Evolutionary conservation across 1,140 invertebrate genomes (phyloP), one percentile per base, ranked within the genome.

Genomic region (Phthorimaea operculella): DNA sequence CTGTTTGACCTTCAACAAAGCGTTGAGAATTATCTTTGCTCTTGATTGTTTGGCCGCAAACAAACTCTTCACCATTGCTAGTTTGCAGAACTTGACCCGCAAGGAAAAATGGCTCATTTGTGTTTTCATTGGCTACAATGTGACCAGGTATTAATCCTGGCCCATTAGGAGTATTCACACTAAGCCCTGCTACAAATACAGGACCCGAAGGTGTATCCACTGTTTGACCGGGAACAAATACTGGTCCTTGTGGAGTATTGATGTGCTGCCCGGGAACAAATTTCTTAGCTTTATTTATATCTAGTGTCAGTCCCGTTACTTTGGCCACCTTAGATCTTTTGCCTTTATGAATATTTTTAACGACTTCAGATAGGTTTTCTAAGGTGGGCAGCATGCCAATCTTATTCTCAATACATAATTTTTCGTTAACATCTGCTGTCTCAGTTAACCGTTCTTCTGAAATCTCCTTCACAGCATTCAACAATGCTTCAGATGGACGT

Each of bases 171-270:
- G 90, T 89, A 61, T 90, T 88, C 9, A 93, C 87, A 44, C 90
- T 92, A 48, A 93, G 87, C 1, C 93, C 92, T 21, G 93, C 91
- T 50, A 92, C 88, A 75, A 93, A 94, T 54, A 88, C 78, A 18
- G 87, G 80, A 12, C 91, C 91, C 56, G 87, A 79, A 42, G 90
- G 89, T 9, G 90, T 92, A 62, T 90, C 82, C n/a, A 93, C 77
- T 8, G 91, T 91, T 76, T 93, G 91, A 17, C 92, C 92, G 2
- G 92, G 91, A 7, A 93, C 87, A 73, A 93, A 94, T 28, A 91
- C 72, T 50, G 88, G 85, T 4, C 92, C 92, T 53, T 87, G 86
- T 50, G 90, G 89, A 0, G 91, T 92, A 36, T 90, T 87, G n/a
- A 93, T 76, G 51, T 90, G 89, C 85, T 92, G 90, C 1, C 92